Percentiles rank a stretch among this genome's conserved stretches.
These are phyloP conservation scores for Nemoura dubitans DNA, from an alignment of 2,888 invertebrate genomes.

Conservation along the genomic window DNA sequence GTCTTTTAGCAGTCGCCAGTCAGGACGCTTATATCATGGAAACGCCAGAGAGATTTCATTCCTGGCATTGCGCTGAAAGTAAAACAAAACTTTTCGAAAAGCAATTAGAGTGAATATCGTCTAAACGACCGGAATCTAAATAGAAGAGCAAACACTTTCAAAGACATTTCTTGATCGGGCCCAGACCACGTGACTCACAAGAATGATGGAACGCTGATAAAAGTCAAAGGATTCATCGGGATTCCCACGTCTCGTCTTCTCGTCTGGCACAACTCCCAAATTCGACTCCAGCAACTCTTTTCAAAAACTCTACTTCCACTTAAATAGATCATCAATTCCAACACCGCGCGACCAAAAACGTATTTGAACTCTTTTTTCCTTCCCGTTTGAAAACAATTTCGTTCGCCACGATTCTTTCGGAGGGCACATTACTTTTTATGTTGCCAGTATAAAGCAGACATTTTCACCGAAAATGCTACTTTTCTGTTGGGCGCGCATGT, in stretches of 20 bases:
- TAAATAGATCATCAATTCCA: slow-evolving; percentile 1
- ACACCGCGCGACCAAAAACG: background rate
- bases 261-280: slow-evolving; percentile 22
- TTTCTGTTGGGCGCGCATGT: background rate
- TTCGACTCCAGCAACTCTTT: background rate
- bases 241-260: slow-evolving; percentile 1
- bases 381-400: slow-evolving; percentile 28
- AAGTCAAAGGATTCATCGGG: slow-evolving; percentile 1
- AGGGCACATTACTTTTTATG: slow-evolving; percentile 25
- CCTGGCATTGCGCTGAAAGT: background rate
- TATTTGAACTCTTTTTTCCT: background rate
- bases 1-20: background rate
- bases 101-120: background rate
- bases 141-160: background rate
- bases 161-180: background rate
- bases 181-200: background rate
- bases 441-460: slow-evolving; percentile 7
- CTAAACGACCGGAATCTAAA: background rate
- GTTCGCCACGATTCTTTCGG: background rate
- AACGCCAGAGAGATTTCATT: background rate
- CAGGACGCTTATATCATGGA: background rate
- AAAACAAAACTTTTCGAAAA: background rate
- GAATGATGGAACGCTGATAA: background rate
- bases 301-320: slow-evolving; percentile 19
- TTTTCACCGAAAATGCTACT: background rate